phyloP scores from a whole-genome alignment of 2,797 vertebrate species.

The Platalea minor region DNA sequence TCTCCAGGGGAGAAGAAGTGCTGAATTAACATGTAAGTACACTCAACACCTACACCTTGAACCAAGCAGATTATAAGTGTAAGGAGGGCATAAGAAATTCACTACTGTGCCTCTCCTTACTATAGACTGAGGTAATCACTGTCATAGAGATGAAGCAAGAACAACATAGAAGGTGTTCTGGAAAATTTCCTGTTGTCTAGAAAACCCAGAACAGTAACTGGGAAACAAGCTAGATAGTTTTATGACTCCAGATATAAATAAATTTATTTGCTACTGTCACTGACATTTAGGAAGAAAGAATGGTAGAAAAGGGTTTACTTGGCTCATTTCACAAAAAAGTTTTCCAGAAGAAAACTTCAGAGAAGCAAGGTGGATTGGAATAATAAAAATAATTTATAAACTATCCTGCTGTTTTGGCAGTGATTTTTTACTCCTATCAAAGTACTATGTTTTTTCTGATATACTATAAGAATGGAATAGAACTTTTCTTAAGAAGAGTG shows the following conservation, averaged over 20 bases:
- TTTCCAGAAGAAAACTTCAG: neutral
- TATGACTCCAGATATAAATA: neutral
- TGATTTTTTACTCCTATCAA: neutral
- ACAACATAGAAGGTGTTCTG: neutral
- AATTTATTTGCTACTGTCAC: neutral
- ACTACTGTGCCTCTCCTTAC: neutral
- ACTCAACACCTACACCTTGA: neutral
- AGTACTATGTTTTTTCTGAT: neutral
- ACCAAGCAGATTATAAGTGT: neutral
- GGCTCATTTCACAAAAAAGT: neutral
- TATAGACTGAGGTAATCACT: neutral
- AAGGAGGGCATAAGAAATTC: neutral
- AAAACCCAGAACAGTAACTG: neutral
- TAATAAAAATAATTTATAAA: neutral
- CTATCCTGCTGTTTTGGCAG: neutral
- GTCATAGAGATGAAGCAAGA: neutral
- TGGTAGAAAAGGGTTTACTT: neutral
- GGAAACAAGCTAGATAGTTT: neutral
- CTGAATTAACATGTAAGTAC: neutral
- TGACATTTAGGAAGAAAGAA: neutral
- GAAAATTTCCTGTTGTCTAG: neutral
- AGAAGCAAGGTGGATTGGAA: neutral
- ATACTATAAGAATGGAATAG: neutral
- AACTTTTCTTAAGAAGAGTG: slow-evolving; percentile 37
- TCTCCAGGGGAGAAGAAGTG: neutral